These are phyloP conservation scores for Malacosoma neustria DNA, from an alignment of 2,888 invertebrate genomes.

Conservation along the genomic window DNA sequence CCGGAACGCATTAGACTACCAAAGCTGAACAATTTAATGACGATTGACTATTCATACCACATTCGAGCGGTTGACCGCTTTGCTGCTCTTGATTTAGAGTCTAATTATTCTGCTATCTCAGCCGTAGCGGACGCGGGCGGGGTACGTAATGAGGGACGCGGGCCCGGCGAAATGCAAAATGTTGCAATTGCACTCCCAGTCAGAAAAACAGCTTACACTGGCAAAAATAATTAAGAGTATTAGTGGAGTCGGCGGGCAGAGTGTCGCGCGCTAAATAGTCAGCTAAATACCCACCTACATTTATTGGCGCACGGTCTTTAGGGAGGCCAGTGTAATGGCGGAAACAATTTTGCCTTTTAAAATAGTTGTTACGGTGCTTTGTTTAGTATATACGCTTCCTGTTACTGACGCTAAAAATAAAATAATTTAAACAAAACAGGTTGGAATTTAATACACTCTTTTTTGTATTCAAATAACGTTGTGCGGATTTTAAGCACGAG, in stretches of 20 bases:
- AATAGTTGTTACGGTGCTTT: conserved; percentile 40
- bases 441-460: too few species aligned
- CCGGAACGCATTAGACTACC: conserved; percentile 60
- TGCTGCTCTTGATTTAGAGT: conserved; percentile 69
- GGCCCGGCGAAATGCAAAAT: conserved; percentile 57
- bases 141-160: conserved; percentile 60
- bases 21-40: conserved; percentile 72
- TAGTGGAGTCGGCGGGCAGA: conserved; percentile 61
- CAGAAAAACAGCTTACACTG: conserved; percentile 72
- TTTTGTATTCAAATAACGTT: too few species aligned
- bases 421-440: too few species aligned
- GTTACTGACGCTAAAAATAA: conserved; percentile 6
- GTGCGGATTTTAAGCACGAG: too few species aligned
- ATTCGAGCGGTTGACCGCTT: conserved; percentile 67
- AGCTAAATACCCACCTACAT: conserved; percentile 70
- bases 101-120: conserved; percentile 70
- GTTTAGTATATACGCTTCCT: conserved; percentile 31
- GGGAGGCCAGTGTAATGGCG: conserved; percentile 53
- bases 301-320: conserved; percentile 58
- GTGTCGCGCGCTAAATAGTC: conserved; percentile 67
- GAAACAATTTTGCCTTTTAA: conserved; percentile 65
- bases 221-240: conserved; percentile 74
- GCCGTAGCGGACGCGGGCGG: conserved; percentile 53
- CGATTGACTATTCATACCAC: conserved; percentile 72
- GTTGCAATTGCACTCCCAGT: conserved; percentile 68